These are phyloP conservation scores for Ochotona princeps DNA, from an alignment of 2,113 vertebrate species.

Conservation along the genomic window DNA sequence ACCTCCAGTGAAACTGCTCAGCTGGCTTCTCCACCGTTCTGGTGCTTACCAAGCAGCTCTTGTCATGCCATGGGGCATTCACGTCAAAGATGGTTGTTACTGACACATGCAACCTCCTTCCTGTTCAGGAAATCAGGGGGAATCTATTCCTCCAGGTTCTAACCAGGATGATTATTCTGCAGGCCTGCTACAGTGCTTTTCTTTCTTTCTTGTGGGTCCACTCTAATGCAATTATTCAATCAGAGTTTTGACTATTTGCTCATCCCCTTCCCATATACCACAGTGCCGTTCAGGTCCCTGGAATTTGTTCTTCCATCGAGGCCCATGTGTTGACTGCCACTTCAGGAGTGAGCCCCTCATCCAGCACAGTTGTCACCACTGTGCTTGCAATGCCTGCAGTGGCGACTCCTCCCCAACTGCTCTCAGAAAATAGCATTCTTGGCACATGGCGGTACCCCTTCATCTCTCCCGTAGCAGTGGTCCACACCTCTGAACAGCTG, in stretches of 20 bases:
- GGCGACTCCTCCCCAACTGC: neutral
- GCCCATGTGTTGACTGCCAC: neutral
- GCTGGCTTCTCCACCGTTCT: neutral
- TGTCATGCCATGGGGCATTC: neutral
- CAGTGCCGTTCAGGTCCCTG: neutral
- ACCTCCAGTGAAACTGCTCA: neutral
- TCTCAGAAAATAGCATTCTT: constrained; percentile 54
- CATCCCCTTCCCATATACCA: neutral
- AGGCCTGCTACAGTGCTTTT: neutral
- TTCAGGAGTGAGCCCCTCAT: neutral
- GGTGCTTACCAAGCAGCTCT: neutral
- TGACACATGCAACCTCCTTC: neutral
- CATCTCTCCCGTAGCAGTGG: neutral
- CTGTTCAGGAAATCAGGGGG: constrained; percentile 9
- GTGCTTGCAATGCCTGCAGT: neutral
- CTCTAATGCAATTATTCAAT: neutral
- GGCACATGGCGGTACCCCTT: neutral
- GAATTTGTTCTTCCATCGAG: neutral
- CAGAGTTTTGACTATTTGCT: neutral
- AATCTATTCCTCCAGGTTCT: constrained; percentile 8
- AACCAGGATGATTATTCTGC: neutral
- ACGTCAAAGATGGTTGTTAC: neutral
- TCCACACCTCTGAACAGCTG: constrained; percentile 33
- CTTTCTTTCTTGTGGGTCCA: neutral
- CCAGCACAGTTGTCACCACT: neutral